Evolutionary conservation across 2,888 invertebrate genomes (phyloP), one percentile per base, ranked within the genome.

Genomic region (Petrophora chlorosata): DNA sequence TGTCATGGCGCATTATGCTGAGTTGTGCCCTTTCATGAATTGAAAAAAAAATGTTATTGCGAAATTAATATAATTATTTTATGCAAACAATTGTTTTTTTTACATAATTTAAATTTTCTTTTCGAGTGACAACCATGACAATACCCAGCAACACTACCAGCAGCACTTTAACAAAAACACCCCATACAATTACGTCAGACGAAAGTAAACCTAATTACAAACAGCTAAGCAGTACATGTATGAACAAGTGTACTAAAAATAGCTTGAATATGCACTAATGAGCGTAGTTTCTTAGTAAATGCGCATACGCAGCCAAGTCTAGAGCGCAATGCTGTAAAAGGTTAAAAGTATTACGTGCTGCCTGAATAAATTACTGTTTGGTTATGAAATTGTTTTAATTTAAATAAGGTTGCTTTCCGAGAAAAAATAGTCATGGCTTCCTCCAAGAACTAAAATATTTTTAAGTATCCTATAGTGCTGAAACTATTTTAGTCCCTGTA

Each of bases 201-300:
- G 35, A 53, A 43, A 46, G 42, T 56, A 53, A 45, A 52, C 49
- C 50, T 53, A 50, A 54, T 43, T 54, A 38, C 47, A n/a, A 33
- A 13, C 30, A 16, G 15, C 32, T 53, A 45, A 45, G 30, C 13
- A 44, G 29, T 3, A 47, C n/a, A 41, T 59, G 38, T 22, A 13
- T 30, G 39, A 57, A 43, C 48, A 55, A 49, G 46, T 51, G 19
- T 23, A 53, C 67, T 76, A 71, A 71, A 76, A 70, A 74, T 77
- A 76, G 25, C 47, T 39, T 43, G 53, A 44, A 48, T 65, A 61
- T 59, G 67, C 59, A 56, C 53, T 68, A 72, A 76, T 75, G 68
- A 69, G 61, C 42, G 63, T 56, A 70, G 68, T 71, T 73, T 70
- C 61, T 65, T 59, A 62, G 60, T 63, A 66, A 67, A 66, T 65